These are phyloP conservation scores for Onychomys torridus DNA, from an alignment of 2,797 vertebrate genomes.

Conservation along the genomic window DNA sequence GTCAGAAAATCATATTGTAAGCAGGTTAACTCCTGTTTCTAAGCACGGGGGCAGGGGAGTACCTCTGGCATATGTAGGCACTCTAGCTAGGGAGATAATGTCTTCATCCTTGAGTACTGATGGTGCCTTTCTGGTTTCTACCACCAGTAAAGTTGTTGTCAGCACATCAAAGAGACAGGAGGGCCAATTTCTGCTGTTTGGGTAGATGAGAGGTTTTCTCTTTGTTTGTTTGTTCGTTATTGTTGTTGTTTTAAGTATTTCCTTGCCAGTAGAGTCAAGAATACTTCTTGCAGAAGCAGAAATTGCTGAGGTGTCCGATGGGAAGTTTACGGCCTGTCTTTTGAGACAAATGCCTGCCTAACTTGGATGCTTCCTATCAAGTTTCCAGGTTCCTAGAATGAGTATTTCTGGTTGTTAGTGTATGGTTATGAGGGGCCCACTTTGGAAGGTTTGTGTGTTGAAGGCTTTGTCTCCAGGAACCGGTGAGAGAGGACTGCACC, in stretches of 20 bases:
- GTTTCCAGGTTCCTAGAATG: neutral
- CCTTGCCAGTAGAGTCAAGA: neutral
- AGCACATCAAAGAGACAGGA: neutral
- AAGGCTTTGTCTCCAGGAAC: neutral
- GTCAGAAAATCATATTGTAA: neutral
- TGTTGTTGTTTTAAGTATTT: neutral
- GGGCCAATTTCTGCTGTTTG: neutral
- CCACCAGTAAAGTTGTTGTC: neutral
- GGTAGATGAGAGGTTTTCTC: neutral
- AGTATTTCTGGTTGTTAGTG: neutral
- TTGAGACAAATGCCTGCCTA: slow-evolving; percentile 7
- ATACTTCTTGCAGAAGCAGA: neutral
- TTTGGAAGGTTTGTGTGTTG: neutral
- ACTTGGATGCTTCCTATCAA: neutral
- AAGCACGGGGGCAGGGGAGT: rapidly evolving
- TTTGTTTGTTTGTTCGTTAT: neutral
- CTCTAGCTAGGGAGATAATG: neutral
- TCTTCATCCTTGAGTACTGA: neutral
- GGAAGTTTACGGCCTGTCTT: neutral
- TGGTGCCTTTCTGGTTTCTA: neutral
- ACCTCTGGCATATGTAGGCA: neutral
- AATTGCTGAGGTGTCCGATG: neutral
- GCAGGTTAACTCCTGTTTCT: neutral
- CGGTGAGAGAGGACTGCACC: neutral
- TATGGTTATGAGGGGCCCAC: neutral